These are phyloP conservation scores for Anguilla rostrata DNA, from an alignment of 2,113 vertebrate genomes.

Conservation along the genomic window DNA sequence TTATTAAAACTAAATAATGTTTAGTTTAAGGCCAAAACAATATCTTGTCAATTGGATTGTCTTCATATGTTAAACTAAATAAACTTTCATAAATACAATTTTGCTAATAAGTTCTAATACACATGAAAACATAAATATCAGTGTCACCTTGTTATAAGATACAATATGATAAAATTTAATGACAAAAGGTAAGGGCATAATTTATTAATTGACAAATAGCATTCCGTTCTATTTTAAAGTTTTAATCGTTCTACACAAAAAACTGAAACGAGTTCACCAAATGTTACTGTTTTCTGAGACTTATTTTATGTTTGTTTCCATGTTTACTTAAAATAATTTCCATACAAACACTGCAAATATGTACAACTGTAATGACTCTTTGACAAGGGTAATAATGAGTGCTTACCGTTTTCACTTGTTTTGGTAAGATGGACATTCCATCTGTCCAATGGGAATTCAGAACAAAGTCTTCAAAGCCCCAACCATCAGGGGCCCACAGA, in stretches of 20 bases:
- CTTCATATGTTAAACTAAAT: too few species aligned
- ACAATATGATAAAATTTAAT: background rate
- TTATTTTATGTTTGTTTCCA: background rate
- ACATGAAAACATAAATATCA: background rate
- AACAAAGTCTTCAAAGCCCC: constrained; percentile 40
- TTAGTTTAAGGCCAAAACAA: too few species aligned
- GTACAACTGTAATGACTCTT: background rate
- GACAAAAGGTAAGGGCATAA: background rate
- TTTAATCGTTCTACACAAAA: background rate
- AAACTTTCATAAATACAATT: background rate
- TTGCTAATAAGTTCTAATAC: too few species aligned
- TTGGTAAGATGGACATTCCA: constrained; percentile 55
- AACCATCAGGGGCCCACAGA: constrained; percentile 42
- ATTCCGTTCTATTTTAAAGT: background rate
- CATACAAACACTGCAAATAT: background rate
- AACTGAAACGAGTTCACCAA: too few species aligned
- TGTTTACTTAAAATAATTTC: background rate
- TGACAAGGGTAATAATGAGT: constrained; percentile 21
- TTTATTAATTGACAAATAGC: background rate
- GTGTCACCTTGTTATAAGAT: background rate
- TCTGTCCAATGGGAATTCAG: constrained; percentile 65
- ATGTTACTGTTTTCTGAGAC: background rate
- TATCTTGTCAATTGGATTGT: too few species aligned
- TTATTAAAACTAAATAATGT: too few species aligned
- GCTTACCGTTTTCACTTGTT: constrained; percentile 67